Evolutionary conservation across 2,888 invertebrate species (phyloP), one percentile per base, ranked within the genome.

Genomic region (Nomada ruficornis): DNA sequence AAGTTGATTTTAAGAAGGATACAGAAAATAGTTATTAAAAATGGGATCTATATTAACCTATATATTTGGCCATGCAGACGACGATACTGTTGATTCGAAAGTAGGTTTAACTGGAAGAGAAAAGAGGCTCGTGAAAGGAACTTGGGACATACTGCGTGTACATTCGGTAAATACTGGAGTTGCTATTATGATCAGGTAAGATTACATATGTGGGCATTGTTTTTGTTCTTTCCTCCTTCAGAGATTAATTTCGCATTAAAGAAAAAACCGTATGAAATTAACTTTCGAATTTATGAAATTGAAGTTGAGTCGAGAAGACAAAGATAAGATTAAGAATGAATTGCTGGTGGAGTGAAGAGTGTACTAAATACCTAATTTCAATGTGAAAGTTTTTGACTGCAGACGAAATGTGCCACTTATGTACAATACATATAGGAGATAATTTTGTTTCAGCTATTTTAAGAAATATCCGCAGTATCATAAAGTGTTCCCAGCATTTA

Each of bases 401-500:
- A 5, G 36, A 36, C 36, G 36, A 36, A 36, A 36, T 47, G 3
- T 47, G 47, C 15, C 11, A 47, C 15, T 47, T 15, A 15, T 47
- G 2, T 47, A 47, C 13, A 10, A 13, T 47, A 13, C 15, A 47
- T 47, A 47, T 15, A 47, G 15, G 26, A 20, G 23, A 52, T 60
- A 23, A 54, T 71, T 57, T 44, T 36, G 54, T 88, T 84, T 47
- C 89, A 95, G 95, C 73, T 94, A 94, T 67, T 95, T 95, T 84
- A 88, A 91, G 42, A 91, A 89, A 20, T 91, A 94, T 88, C 95
- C 95, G 0, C 90, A 94, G 60, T 94, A 95, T 80, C 94, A 94
- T 79, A 84, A 92, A n/a, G 86, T 89, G 2, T 95, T 95, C 89
- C 90, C 91, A 3, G 91, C 94, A 2, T 95, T 95, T 85, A 92